Percentiles rank a stretch among this genome's conserved stretches.
These are phyloP conservation scores for Xenops minutus DNA, from an alignment of 2,797 vertebrate species.

Conservation along the genomic window DNA sequence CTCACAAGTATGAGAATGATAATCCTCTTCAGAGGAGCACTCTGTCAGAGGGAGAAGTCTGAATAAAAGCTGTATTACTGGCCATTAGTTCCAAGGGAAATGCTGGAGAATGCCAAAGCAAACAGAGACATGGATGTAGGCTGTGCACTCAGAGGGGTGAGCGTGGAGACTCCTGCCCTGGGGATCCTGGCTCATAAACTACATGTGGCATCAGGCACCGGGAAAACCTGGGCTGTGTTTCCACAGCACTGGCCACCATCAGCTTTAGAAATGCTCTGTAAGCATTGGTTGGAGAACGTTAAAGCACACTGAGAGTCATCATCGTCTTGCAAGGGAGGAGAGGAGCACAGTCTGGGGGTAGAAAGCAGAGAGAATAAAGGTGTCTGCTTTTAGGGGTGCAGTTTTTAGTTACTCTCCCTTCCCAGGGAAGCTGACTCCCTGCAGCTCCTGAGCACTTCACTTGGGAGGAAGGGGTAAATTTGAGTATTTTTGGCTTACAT, in stretches of 20 bases:
- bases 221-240: neutral
- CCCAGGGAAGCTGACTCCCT: neutral
- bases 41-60: neutral
- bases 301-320: neutral
- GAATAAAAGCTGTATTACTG: neutral
- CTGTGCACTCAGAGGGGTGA: neutral
- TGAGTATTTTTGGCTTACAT: rapidly evolving
- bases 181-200: neutral
- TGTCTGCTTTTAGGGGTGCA: neutral
- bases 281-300: neutral
- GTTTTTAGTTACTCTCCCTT: neutral
- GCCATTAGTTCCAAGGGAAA: neutral
- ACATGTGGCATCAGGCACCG: neutral
- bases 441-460: neutral
- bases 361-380: neutral
- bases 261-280: neutral
- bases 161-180: rapidly evolving
- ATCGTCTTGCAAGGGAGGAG: neutral
- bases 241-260: neutral
- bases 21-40: neutral
- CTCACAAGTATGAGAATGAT: neutral
- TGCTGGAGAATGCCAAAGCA: neutral
- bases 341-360: neutral
- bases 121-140: neutral
- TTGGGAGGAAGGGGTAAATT: neutral